These are phyloP conservation scores for Augochlorella aurata DNA, from an alignment of 2,888 invertebrate species.

Conservation along the genomic window DNA sequence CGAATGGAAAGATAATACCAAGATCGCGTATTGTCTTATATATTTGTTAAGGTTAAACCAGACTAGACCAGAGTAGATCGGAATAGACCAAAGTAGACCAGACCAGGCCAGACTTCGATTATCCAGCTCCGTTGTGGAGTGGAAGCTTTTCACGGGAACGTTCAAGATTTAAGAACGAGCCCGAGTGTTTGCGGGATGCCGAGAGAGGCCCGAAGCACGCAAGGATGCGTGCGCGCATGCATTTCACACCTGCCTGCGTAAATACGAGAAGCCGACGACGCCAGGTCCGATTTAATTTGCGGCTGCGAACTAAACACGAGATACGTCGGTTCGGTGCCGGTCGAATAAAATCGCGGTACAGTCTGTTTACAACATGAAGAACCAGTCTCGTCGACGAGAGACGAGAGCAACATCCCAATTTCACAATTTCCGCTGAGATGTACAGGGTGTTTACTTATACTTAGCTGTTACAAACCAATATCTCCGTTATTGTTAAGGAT, in stretches of 20 bases:
- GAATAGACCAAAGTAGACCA: too few species aligned
- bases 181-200: not conserved
- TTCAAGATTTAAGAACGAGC: constrained; percentile 2
- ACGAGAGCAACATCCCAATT: too few species aligned
- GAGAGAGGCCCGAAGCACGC: constrained; percentile 43
- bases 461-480: too few species aligned
- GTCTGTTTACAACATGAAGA: not conserved
- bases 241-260: constrained; percentile 65
- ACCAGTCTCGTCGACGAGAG: too few species aligned
- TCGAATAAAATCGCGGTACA: not conserved
- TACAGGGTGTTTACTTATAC: too few species aligned
- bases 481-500: too few species aligned
- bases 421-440: too few species aligned
- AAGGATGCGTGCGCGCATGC: constrained; percentile 58
- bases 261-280: constrained; percentile 54
- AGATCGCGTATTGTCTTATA: too few species aligned
- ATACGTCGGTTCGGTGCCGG: constrained; percentile 20
- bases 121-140: constrained; percentile 12
- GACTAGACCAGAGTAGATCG: not conserved
- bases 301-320: constrained; percentile 30
- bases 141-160: not conserved
- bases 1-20: too few species aligned
- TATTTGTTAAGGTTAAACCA: too few species aligned
- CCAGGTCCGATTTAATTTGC: constrained; percentile 53
- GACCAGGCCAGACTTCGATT: constrained; percentile 19